Percentiles rank a stretch among this genome's conserved stretches.
Conservation (phyloP, 2,888 invertebrate genomes). For the Scelioninae gen. 2 region DNA sequence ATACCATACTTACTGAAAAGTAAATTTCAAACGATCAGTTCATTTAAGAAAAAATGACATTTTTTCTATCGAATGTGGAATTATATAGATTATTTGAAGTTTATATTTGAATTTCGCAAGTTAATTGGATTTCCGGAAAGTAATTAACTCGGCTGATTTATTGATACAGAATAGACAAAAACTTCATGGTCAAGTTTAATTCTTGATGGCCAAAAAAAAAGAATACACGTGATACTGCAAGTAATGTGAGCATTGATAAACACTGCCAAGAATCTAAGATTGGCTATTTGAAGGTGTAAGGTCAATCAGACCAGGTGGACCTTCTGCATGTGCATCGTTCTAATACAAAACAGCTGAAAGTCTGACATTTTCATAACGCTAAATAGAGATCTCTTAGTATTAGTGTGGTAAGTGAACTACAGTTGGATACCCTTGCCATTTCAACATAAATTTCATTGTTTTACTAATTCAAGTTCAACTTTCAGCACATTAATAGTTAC, state of each 20-base stretch:
- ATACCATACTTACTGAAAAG: too few species aligned
- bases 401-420: too few species aligned
- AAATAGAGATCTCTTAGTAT: too few species aligned
- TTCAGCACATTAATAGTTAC: too few species aligned
- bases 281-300: conserved; percentile 62
- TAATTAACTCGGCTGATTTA: conserved; percentile 29
- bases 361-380: conserved; percentile 18
- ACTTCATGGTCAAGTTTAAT: conserved; percentile 64
- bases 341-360: conserved; percentile 2
- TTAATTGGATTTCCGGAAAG: conserved; percentile 3
- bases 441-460: too few species aligned
- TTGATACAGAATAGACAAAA: conserved; percentile 42
- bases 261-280: conserved; percentile 63
- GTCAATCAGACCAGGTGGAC: conserved; percentile 59
- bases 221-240: conserved; percentile 58
- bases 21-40: too few species aligned
- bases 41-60: too few species aligned
- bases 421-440: too few species aligned
- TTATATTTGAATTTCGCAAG: too few species aligned
- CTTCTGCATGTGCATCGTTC: conserved; percentile 17
- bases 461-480: too few species aligned
- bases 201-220: conserved; percentile 61
- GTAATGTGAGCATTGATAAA: conserved; percentile 50
- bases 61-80: too few species aligned
- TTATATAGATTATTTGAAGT: too few species aligned